These are phyloP conservation scores for Bubo blakistoni DNA, from an alignment of 2,113 vertebrate species.

Conservation along the genomic window DNA sequence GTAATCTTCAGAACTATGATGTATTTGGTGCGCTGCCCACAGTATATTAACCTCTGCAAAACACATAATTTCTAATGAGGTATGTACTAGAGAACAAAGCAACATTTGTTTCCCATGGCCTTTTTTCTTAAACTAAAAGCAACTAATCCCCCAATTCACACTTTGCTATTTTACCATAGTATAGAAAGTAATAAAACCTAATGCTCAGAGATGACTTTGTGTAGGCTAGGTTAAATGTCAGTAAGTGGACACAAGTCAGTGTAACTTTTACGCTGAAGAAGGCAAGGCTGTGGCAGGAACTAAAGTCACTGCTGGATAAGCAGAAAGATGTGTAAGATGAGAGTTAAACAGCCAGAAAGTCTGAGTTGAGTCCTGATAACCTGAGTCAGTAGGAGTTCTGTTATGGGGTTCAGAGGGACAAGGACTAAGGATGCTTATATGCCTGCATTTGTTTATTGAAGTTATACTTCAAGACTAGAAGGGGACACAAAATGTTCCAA, in stretches of 20 bases:
- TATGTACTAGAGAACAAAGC: constrained; percentile 9
- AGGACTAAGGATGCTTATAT: neutral
- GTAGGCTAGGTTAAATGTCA: neutral
- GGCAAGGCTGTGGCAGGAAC: neutral
- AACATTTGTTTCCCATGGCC: neutral
- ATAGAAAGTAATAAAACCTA: constrained; percentile 37
- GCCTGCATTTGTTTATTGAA: neutral
- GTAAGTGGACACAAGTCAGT: neutral
- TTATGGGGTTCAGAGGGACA: neutral
- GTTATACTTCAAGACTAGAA: neutral
- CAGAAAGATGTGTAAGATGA: neutral
- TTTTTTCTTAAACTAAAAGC: neutral
- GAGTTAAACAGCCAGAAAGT: neutral
- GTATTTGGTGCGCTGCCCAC: constrained; percentile 92
- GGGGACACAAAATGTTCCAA: neutral
- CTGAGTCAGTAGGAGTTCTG: neutral
- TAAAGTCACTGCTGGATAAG: neutral
- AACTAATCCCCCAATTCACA: neutral
- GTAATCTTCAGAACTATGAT: constrained; percentile 94
- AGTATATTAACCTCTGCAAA: constrained; percentile 89
- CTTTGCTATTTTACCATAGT: neutral
- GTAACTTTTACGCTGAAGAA: neutral
- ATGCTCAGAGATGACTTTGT: neutral
- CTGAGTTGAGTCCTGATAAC: neutral
- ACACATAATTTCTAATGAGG: constrained; percentile 54